Base-by-base conservation (phyloP, 2,113 vertebrate genomes). In the Psephotus haematonotus region DNA sequence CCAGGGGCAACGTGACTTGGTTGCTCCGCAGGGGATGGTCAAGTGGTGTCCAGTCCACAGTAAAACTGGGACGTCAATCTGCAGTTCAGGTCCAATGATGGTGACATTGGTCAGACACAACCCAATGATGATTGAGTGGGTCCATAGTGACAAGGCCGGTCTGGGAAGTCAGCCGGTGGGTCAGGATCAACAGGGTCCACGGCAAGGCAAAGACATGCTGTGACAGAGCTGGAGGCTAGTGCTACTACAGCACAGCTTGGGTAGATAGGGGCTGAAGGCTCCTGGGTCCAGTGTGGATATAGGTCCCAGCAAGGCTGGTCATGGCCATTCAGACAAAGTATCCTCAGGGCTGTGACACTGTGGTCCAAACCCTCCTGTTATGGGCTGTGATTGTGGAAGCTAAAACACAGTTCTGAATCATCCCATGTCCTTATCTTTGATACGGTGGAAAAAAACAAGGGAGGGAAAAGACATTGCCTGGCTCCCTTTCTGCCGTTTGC, bases 221-320 rank as follows among this genome's bases (percentile, higher is more conserved):
- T 28, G 77, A 6, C 39, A 43, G 86, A 53, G 57, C 31, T 59
- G 88, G 43, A 43, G n/a, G 41, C 0, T 65, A 50, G 52, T 35
- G 11, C 13, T 71, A 14, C 44, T 44, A 5, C 63, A 27, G 2
- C 18, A 31, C 23, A 33, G 67, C 60, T 68, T 16, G 15, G 35
- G 59, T 37, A 19, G 44, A 19, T 7, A 17, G 6, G 20, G 37
- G 13, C 46, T 49, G 41, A 13, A 35, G 16, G 18, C 25, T 72
- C 22, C 31, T 2, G 1, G 20, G 29, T 83, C 18, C 49, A 2
- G 0, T 8, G 15, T 9, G 50, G 37, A 39, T 4, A 47, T n/a
- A 47, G 33, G 3, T 39, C 71, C 47, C 46, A 41, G 14, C 9
- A 14, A 50, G 37, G 24, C 63, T 63, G 24, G 31, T 43, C 17